Conservation (phyloP, 2,113 vertebrate species). For the Rynchops niger region DNA sequence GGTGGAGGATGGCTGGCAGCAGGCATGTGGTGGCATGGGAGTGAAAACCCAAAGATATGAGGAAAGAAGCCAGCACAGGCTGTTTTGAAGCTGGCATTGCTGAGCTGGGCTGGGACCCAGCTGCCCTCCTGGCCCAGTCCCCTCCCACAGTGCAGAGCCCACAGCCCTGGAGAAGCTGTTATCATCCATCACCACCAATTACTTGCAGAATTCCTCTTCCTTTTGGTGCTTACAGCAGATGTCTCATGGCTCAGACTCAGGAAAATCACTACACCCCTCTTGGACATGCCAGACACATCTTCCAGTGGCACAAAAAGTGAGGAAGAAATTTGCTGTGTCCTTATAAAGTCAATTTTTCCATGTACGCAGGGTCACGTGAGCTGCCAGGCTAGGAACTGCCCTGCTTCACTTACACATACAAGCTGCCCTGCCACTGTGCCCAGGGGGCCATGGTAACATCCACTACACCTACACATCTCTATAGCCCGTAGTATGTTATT, state of each 20-base stretch:
- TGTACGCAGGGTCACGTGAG: background rate
- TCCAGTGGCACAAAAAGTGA: background rate
- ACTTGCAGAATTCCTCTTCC: background rate
- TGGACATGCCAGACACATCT: background rate
- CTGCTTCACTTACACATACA: background rate
- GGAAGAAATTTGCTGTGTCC: slow-evolving; percentile 2
- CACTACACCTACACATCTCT: background rate
- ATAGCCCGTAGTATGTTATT: background rate
- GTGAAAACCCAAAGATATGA: fast-evolving
- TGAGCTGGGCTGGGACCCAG: background rate
- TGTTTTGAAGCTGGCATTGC: background rate
- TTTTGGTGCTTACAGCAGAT: slow-evolving; percentile 5
- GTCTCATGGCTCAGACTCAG: slow-evolving; percentile 25
- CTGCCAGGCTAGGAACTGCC: background rate
- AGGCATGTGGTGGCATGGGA: background rate
- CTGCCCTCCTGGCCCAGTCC: background rate
- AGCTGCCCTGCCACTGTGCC: background rate
- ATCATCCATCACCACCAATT: background rate
- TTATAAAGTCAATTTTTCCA: background rate
- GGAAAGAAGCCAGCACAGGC: background rate
- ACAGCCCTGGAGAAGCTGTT: background rate
- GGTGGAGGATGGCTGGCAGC: background rate
- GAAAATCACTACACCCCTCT: slow-evolving; percentile 40
- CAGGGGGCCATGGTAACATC: background rate
- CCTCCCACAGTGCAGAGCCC: background rate